Evolutionary conservation across 2,113 vertebrate species (phyloP), one percentile per base, ranked within the genome.

Genomic region (Leptobrachium leishanense): DNA sequence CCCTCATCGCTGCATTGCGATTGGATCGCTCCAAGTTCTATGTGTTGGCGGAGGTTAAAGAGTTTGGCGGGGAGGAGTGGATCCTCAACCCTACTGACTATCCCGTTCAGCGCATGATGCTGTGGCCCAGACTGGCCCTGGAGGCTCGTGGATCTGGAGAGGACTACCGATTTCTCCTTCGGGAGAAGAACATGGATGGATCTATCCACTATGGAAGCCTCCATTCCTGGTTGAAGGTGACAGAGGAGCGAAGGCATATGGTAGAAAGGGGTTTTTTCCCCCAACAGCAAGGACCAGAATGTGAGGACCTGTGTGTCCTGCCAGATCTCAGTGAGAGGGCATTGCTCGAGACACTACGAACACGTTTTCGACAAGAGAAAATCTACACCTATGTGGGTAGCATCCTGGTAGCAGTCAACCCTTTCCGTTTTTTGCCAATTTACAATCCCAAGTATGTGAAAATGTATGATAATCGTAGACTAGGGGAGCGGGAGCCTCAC

Each of bases 371-470:
- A 82, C 96, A 98, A 86, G 98, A 99, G 76, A 97, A 95, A 88
- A 99, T 99, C 89, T 99, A 99, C 89, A 99, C 98, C 1, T 98
- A 99, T 0, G 96, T 99, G 2, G 96, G 97, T 68, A 98, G 95
- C 89, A 99, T 99, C 88, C 95, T 99, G 83, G 98, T 99, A 0
- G 97, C 96, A 86, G 98, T 99, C 83, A 99, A 99, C 74, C 97
- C 98, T 1, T 99, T 99, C 86, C 97, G 98, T 83, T 99, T 99
- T 88, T 94, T 99, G 79, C 98, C 98, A 86, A 97, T 99, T 91
- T 99, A 99, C 90, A 99, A 99, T 88, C 98, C 98, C 67, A 99
- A 98, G 86, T 98, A 98, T 84, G 98, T 99, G 81, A 99, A 99
- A 91, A 95, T 99, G 95, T 99, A 99, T 6, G 97, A 99, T 84